Conservation (phyloP, 2,888 invertebrate species). For the Pyrrhia umbra region DNA sequence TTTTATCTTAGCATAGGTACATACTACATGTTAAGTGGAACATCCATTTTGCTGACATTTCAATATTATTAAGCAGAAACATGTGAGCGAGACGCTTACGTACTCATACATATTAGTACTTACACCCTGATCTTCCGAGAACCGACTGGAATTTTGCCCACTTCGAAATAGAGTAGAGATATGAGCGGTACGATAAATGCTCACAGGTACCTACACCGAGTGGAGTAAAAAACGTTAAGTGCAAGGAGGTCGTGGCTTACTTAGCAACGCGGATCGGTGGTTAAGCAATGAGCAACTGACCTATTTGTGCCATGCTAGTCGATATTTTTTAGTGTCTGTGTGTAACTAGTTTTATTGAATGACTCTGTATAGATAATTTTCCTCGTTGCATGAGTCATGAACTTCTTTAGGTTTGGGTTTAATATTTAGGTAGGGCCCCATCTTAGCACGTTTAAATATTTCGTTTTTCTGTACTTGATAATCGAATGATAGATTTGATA, state of each 20-base stretch:
- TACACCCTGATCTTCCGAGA: slow-evolving; percentile 14
- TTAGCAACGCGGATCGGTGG: slow-evolving; percentile 49
- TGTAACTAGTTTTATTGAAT: slow-evolving; percentile 37
- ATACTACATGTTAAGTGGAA: neutral
- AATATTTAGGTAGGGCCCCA: slow-evolving; percentile 6
- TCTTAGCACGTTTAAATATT: neutral
- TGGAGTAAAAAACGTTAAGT: slow-evolving; percentile 44
- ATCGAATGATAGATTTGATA: neutral
- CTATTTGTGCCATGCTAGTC: slow-evolving; percentile 42
- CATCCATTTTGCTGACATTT: slow-evolving; percentile 1
- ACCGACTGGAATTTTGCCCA: slow-evolving; percentile 33
- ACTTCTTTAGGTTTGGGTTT: neutral
- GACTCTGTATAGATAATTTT: slow-evolving; percentile 18
- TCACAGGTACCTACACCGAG: slow-evolving; percentile 7
- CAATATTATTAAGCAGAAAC: neutral
- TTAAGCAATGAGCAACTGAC: slow-evolving; percentile 55
- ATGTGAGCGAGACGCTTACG: neutral
- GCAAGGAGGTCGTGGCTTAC: slow-evolving; percentile 55
- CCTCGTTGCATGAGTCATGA: neutral
- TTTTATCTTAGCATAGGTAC: too few species aligned
- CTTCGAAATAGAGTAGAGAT: slow-evolving; percentile 38
- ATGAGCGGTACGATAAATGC: slow-evolving; percentile 19
- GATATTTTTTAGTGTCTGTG: slow-evolving; percentile 12
- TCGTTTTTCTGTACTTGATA: neutral
- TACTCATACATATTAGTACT: neutral